phyloP scores from a whole-genome alignment of 35 echinoderm and acorn worm species.

The Eucidaris tribuloides region DNA sequence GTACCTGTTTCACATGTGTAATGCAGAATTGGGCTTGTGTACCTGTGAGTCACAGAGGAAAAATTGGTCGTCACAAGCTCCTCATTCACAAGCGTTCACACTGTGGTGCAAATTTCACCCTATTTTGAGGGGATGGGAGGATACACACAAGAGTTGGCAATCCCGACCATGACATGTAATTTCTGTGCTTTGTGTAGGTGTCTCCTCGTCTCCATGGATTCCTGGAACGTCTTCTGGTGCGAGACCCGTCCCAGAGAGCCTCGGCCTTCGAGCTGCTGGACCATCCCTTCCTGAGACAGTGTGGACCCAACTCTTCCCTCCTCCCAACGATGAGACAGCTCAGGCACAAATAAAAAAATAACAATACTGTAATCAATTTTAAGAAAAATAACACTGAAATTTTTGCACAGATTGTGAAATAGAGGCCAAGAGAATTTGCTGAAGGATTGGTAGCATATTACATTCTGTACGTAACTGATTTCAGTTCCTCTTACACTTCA shows the following conservation, averaged over 20 bases:
- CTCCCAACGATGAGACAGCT: constrained; percentile 53
- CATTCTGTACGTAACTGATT: background rate
- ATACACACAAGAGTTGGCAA: no score
- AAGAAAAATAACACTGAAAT: background rate
- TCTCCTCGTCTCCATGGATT: constrained; percentile 88
- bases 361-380: background rate
- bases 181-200: no score
- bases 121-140: no score
- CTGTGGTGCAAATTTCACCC: no score
- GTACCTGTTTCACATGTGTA: no score
- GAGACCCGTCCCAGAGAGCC: constrained; percentile 87
- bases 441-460: background rate
- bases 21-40: no score
- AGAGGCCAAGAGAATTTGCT: background rate
- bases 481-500: no score
- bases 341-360: constrained; percentile 40
- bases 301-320: constrained; percentile 80
- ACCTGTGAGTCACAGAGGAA: no score
- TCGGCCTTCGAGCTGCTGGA: constrained; percentile 85
- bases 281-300: constrained; percentile 92
- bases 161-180: no score
- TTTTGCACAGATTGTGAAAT: constrained; percentile 3
- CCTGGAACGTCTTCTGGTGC: constrained; percentile 86
- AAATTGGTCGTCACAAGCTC: no score
- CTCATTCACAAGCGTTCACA: no score